Evolutionary conservation across 1,140 invertebrate genomes (phyloP).

Genomic region (Leptopilina clavipes): DNA sequence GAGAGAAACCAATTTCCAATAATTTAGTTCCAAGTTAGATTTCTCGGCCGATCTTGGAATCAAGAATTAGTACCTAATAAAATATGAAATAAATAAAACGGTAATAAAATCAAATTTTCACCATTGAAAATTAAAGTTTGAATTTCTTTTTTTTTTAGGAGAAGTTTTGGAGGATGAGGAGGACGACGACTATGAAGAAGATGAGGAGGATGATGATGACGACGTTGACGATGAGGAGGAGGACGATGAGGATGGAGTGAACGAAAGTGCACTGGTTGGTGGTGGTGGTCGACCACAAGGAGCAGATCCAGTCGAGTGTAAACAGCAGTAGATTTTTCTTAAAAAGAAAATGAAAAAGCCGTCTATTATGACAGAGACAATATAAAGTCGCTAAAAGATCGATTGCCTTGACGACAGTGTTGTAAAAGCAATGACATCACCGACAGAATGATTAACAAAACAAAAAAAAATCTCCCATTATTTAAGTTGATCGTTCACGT

Average conservation of each 20-base stretch:
- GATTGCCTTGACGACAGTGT: slow-evolving; percentile 37
- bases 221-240: slow-evolving; percentile 71
- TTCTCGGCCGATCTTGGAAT: too few relatives aligned
- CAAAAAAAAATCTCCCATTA: neutral
- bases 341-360: slow-evolving; percentile 36
- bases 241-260: slow-evolving; percentile 61
- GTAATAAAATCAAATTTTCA: too few relatives aligned
- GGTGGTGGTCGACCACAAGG: slow-evolving; percentile 57
- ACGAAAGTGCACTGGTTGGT: slow-evolving; percentile 50
- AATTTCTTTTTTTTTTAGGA: slow-evolving; percentile 65
- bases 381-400: neutral
- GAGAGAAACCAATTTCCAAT: too few relatives aligned
- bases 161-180: slow-evolving; percentile 88
- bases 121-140: too few relatives aligned
- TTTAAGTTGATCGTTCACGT: slow-evolving; percentile 1
- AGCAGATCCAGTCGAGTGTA: slow-evolving; percentile 69
- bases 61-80: too few relatives aligned
- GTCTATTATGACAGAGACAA: neutral
- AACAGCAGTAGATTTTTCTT: slow-evolving; percentile 72
- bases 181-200: slow-evolving; percentile 83
- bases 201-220: slow-evolving; percentile 74
- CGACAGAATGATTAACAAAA: slow-evolving; percentile 18
- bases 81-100: too few relatives aligned
- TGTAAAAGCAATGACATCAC: slow-evolving; percentile 46
- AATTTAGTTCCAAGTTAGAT: too few relatives aligned